phyloP scores from a whole-genome alignment of 2,888 invertebrate species.

The Hyppa rectilinea region DNA sequence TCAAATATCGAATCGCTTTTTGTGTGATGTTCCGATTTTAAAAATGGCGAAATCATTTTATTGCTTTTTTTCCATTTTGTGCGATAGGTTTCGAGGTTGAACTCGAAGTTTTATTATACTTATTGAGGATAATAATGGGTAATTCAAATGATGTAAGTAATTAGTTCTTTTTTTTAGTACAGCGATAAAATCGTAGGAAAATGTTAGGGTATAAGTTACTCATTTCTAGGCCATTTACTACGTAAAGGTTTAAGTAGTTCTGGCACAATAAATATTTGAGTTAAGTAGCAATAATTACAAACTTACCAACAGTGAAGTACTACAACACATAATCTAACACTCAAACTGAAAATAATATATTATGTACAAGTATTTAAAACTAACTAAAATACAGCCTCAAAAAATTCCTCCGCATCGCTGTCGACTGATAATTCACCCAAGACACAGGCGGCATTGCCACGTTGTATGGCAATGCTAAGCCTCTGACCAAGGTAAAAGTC shows the following conservation, averaged over 20 bases:
- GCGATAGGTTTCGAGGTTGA: conserved; percentile 5
- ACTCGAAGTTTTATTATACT: conserved; percentile 25
- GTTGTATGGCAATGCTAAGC: no score
- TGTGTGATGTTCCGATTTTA: conserved; percentile 69
- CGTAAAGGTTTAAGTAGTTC: not conserved
- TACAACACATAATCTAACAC: no score
- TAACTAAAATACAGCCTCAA: no score
- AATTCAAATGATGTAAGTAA: conserved; percentile 12
- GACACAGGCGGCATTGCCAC: no score
- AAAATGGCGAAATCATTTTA: conserved; percentile 67
- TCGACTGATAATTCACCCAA: no score
- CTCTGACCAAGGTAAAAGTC: no score
- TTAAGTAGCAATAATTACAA: no score
- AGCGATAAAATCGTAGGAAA: conserved; percentile 23
- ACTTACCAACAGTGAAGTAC: no score
- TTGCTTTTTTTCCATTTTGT: conserved; percentile 41
- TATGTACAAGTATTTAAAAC: no score
- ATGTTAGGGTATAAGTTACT: not conserved
- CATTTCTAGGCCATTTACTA: not conserved
- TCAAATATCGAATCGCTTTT: conserved; percentile 84
- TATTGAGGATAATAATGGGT: conserved; percentile 34
- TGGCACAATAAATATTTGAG: not conserved
- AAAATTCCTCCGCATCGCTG: no score
- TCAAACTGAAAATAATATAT: no score
- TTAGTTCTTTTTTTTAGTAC: conserved; percentile 20